Conservation (phyloP, 1,140 invertebrate genomes). For the Tetragnatha versicolor region DNA sequence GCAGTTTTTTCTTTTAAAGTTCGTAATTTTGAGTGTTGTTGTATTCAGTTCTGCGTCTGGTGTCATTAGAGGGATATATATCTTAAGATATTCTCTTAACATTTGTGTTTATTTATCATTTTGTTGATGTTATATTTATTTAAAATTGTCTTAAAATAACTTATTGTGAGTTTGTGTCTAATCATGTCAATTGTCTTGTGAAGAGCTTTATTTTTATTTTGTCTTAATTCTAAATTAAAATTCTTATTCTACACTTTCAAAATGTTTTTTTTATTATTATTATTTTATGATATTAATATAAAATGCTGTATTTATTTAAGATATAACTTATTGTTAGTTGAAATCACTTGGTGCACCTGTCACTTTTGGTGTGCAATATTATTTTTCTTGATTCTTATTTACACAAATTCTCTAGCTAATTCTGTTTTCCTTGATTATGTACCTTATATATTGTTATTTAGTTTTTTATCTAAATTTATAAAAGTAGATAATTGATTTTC, state of each 20-base stretch:
- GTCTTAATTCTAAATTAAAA: neutral
- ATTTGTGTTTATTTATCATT: neutral
- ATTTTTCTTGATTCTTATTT: too few relatives aligned
- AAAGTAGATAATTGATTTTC: too few relatives aligned
- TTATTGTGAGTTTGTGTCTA: too few relatives aligned
- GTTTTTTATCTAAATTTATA: neutral
- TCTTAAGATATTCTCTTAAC: neutral
- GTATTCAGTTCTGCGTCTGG: neutral
- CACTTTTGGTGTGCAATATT: too few relatives aligned
- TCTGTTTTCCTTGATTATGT: neutral
- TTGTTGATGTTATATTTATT: neutral
- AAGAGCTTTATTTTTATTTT: neutral
- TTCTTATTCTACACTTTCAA: too few relatives aligned
- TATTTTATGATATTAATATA: too few relatives aligned
- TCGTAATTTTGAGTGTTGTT: neutral
- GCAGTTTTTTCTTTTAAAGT: neutral
- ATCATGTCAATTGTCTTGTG: neutral
- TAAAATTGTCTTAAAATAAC: neutral
- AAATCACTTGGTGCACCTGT: too few relatives aligned
- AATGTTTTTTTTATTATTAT: too few relatives aligned
- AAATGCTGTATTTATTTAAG: too few relatives aligned
- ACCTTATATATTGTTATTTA: neutral
- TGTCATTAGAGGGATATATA: neutral
- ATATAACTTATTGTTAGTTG: too few relatives aligned
- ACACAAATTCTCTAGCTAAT: too few relatives aligned